Base-by-base conservation (phyloP, 1,140 invertebrate species). In the Cydia amplana region DNA sequence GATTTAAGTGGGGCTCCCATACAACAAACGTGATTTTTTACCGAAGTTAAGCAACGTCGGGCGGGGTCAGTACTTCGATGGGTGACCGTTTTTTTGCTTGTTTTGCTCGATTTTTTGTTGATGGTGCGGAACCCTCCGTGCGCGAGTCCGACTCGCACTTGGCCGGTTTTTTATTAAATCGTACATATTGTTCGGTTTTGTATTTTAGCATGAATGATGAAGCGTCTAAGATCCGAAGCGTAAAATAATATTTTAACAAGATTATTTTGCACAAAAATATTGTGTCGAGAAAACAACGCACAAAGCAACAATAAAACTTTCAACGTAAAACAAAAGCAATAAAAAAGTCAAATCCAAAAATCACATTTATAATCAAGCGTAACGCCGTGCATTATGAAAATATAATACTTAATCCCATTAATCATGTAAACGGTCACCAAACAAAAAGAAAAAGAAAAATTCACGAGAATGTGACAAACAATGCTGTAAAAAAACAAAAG, bases 281-380 rank as follows among this genome's bases (percentile, higher is more conserved):
- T 70, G 32, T 70, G 18, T 36, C 65, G 64, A 36, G 12, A 43
- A 40, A 70, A 70, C 65, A 70, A 70, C 32, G 65, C 16, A 70
- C 32, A 36, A 70, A 70, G 65, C 65, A 70, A 70, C n/a, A 70
- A 70, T 43, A 73, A 73, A 51, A 28, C 40, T 73, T 73, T 73
- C 72, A 40, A 23, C 72, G 72, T 49, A 63, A 77, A 79, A 86
- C 84, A 90, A 88, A 85, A 85, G 83, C 85, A 83, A 83, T 87
- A 85, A 85, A 87, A 86, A 80, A 43, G 87, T 80, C 78, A 82
- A 78, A 80, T 82, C 78, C 83, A 78, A 78, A 83, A 80, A 74
- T 82, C 79, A 76, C 79, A 77, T 83, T 84, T 82, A 83, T 73
- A n/a, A n/a, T 84, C 86, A 84, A 28, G 74, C 79, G 76, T 72